Percentiles rank a stretch among this genome's conserved stretches.
phyloP scores from a whole-genome alignment of 2,797 vertebrate species.

The Rousettus madagascariensis region DNA sequence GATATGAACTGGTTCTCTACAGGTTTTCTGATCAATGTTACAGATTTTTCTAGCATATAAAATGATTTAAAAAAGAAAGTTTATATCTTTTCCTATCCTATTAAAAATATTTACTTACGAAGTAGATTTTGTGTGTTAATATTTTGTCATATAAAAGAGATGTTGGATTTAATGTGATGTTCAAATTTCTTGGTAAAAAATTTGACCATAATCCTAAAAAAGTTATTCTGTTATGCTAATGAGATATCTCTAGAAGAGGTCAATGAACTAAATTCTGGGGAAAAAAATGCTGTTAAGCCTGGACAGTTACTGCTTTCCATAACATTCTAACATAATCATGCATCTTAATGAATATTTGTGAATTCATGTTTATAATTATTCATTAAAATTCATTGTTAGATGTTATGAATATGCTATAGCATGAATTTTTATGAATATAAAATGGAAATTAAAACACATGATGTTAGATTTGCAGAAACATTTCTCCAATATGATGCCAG shows the following conservation, averaged over 20 bases:
- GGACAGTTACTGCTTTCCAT: slow-evolving; percentile 54
- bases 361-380: slow-evolving; percentile 61
- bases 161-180: not conserved
- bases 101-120: not conserved
- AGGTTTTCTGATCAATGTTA: not conserved
- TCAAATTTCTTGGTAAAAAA: slow-evolving; percentile 27
- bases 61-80: not conserved
- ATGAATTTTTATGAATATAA: slow-evolving; percentile 59
- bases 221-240: not conserved
- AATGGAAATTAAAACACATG: slow-evolving; percentile 40
- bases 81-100: not conserved
- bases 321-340: slow-evolving; percentile 41
- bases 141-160: not conserved
- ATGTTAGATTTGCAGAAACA: slow-evolving; percentile 20
- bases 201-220: not conserved
- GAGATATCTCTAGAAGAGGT: slow-evolving; percentile 50
- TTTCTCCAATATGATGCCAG: slow-evolving; percentile 48
- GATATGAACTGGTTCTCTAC: not conserved
- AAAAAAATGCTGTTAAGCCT: not conserved
- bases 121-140: not conserved
- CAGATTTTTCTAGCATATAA: not conserved
- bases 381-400: slow-evolving; percentile 70
- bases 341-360: slow-evolving; percentile 63
- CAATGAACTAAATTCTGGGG: slow-evolving; percentile 55
- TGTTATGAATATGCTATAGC: slow-evolving; percentile 45